These are phyloP conservation scores for Rhamnusium bicolor DNA, from an alignment of 2,888 invertebrate species.

Conservation along the genomic window DNA sequence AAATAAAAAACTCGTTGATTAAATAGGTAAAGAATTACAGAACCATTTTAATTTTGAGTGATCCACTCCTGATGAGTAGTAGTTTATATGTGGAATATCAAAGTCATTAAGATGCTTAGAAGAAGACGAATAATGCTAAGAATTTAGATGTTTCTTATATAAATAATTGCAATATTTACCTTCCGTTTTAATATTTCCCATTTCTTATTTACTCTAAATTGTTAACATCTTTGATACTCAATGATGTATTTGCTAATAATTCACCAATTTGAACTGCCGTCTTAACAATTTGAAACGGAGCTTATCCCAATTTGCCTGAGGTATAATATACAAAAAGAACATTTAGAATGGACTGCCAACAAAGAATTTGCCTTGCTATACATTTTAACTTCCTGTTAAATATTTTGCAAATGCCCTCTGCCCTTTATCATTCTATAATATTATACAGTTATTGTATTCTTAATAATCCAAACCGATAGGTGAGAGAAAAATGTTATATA, in stretches of 20 bases:
- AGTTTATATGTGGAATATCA: too few species aligned
- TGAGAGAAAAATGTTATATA: background rate
- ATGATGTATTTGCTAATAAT: slow-evolving; percentile 56
- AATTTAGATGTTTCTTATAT: too few species aligned
- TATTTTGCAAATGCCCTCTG: slow-evolving; percentile 24
- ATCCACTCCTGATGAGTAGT: too few species aligned
- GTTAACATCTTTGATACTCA: slow-evolving; percentile 14
- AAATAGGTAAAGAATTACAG: too few species aligned
- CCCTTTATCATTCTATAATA: slow-evolving; percentile 1
- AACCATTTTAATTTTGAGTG: too few species aligned
- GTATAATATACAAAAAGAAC: slow-evolving; percentile 42
- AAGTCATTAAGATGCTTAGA: too few species aligned
- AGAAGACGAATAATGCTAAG: too few species aligned
- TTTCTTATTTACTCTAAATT: background rate
- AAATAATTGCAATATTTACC: background rate
- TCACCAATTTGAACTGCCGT: slow-evolving; percentile 59
- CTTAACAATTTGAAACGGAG: slow-evolving; percentile 59
- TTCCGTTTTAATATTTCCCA: background rate
- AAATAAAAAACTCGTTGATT: too few species aligned
- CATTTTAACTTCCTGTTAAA: slow-evolving; percentile 42
- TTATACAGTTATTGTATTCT: slow-evolving; percentile 4
- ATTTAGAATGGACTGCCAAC: slow-evolving; percentile 44
- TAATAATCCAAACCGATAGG: background rate
- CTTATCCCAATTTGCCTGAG: slow-evolving; percentile 54
- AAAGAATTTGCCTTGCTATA: slow-evolving; percentile 38